A percentile compares a stretch with the other conserved stretches of the same genome.
Conservation (phyloP, 2,113 vertebrate species). For the Silurus meridionalis region DNA sequence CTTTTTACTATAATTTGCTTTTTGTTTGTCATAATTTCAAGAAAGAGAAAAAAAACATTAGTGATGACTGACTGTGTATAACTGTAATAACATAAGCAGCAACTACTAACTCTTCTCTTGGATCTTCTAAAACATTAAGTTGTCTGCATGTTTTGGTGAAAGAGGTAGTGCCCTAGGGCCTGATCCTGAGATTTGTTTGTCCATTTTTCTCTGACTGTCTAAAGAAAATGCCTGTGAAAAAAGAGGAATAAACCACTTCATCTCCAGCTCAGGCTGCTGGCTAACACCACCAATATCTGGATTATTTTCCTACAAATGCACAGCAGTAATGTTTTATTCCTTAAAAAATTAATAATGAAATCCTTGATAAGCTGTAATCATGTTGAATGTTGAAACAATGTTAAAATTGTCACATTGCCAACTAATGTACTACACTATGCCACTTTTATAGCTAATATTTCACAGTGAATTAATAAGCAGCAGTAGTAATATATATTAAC, state of each 20-base stretch:
- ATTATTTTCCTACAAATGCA: neutral
- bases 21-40: neutral
- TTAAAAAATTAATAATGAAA: neutral
- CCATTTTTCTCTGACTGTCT: neutral
- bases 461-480: neutral
- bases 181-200: neutral
- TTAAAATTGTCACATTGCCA: neutral
- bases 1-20: neutral
- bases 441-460: neutral
- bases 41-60: neutral
- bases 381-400: neutral
- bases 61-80: neutral
- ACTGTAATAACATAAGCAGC: neutral
- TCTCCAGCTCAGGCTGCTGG: neutral
- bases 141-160: neutral
- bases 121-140: neutral
- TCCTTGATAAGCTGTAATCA: neutral
- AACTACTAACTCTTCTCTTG: neutral
- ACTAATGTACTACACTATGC: neutral
- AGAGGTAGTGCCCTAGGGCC: neutral
- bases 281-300: no score
- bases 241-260: neutral
- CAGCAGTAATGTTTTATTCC: neutral
- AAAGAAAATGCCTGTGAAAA: neutral
- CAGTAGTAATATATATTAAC: neutral